Base-by-base conservation (phyloP, 2,888 invertebrate species). In the Cabera pusaria region DNA sequence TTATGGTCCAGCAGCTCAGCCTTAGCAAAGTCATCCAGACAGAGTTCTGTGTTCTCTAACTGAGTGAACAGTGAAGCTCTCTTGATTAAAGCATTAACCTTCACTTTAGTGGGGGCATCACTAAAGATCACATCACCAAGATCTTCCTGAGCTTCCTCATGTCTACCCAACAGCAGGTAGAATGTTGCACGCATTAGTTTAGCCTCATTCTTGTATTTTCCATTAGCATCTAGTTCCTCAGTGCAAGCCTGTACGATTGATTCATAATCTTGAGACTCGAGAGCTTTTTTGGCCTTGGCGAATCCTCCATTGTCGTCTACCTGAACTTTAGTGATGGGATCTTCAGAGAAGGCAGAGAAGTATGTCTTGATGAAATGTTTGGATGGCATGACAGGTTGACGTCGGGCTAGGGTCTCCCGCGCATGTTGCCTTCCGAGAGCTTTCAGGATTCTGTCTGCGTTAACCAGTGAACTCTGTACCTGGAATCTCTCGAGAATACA, bases 401-500 rank as follows among this genome's bases (percentile, higher is more conserved):
- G 91, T 26, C 87, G 92, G 25, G 90, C 89, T 59, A 95, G 91
- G 3, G 93, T 93, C 69, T 94, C 93, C n/a, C 92, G 90, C 0
- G 96, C 96, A 67, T 95, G 95, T 47, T 89, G 88, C 33, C 87
- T 68, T 72, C 96, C 95, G 43, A 96, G 91, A 52, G 95, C 93
- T 73, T 97, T 97, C 5, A 98, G 89, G 33, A 98, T 93, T 33
- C 95, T 91, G 79, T 98, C 98, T 10, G 98, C 97, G 83, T 94
- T 94, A 40, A 93, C 85, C 10, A 98, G 86, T 9, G 95, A 94
- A 46, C 90, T 92, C 58, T 93, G 94, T 67, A 96, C 97, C 64
- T 93, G 92, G 82, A 98, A 98, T 56, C 92, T 92, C 84, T 98
- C 98, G 47, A 98, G 85, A 54, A 98, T 94, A 70, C 98, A 98